Evolutionary conservation across 2,797 vertebrate species (phyloP).

Genomic region (Gambelia wislizenii): DNA sequence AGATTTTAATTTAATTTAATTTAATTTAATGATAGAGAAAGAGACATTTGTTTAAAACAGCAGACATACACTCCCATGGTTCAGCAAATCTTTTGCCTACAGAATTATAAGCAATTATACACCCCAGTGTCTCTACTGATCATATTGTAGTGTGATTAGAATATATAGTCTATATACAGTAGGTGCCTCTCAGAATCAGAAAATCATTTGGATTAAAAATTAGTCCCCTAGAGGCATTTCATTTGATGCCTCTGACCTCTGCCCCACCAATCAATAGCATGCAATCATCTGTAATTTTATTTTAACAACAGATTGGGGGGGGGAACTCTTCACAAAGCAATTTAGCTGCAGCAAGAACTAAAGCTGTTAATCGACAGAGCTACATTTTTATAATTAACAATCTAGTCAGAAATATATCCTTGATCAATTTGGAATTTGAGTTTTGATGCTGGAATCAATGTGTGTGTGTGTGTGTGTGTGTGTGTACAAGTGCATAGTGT

Average conservation of each 20-base stretch:
- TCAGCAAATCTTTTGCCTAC: constrained; percentile 16
- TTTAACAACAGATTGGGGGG: background rate
- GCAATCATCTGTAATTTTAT: constrained; percentile 1
- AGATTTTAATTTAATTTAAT: constrained; percentile 14
- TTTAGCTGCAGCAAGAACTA: background rate
- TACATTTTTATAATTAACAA: background rate
- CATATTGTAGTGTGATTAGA: background rate
- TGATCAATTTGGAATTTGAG: background rate
- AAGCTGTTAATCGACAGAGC: background rate
- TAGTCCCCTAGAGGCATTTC: constrained; percentile 2
- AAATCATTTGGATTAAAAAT: constrained; percentile 31
- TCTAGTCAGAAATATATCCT: constrained; percentile 1
- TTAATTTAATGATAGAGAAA: background rate
- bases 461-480: background rate
- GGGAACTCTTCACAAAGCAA: background rate
- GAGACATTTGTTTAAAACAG: constrained; percentile 3
- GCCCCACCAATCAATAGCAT: background rate
- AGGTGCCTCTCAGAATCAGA: background rate
- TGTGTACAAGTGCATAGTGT: background rate
- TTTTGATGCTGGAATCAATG: constrained; percentile 7
- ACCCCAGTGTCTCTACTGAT: background rate
- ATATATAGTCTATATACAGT: background rate
- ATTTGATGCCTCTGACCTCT: background rate
- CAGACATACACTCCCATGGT: background rate
- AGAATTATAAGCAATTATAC: constrained; percentile 28